A percentile compares a stretch with the other conserved stretches of the same genome.
phyloP scores from a whole-genome alignment of 2,797 vertebrate genomes.

The Chaenodraco wilsoni region DNA sequence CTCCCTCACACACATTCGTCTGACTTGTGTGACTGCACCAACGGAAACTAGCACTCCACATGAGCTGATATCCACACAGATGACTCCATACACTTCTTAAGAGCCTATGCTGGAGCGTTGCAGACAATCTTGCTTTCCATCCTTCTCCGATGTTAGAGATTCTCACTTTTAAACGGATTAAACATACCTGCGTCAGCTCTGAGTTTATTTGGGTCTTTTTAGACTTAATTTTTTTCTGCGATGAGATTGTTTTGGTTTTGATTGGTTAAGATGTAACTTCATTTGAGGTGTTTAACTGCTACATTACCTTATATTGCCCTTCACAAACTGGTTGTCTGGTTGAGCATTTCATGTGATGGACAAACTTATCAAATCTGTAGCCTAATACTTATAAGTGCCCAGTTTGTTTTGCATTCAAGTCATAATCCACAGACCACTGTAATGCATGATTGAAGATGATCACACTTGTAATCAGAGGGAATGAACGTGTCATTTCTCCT shows the following conservation, averaged over 20 bases:
- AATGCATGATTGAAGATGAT: slow-evolving; percentile 77
- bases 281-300: slow-evolving; percentile 48
- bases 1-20: slow-evolving; percentile 71
- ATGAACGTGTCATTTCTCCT: slow-evolving; percentile 71
- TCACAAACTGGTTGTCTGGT: slow-evolving; percentile 42
- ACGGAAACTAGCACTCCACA: slow-evolving; percentile 56
- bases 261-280: slow-evolving; percentile 50
- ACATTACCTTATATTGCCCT: slow-evolving; percentile 44
- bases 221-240: slow-evolving; percentile 31
- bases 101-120: slow-evolving; percentile 64
- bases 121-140: slow-evolving; percentile 71
- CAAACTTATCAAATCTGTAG: slow-evolving; percentile 76
- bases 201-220: slow-evolving; percentile 44
- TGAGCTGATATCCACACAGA: slow-evolving; percentile 51
- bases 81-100: slow-evolving; percentile 53
- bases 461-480: slow-evolving; percentile 71
- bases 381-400: slow-evolving; percentile 79
- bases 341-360: slow-evolving; percentile 60
- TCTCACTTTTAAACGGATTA: slow-evolving; percentile 38
- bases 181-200: slow-evolving; percentile 27
- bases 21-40: slow-evolving; percentile 68
- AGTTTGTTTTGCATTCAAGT: slow-evolving; percentile 71
- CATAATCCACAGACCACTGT: slow-evolving; percentile 75
- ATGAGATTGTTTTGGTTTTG: slow-evolving; percentile 58
- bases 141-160: slow-evolving; percentile 35